A percentile compares a stretch with the other conserved stretches of the same genome.
Conservation (phyloP, 2,888 invertebrate genomes). For the Alcis repandata region DNA sequence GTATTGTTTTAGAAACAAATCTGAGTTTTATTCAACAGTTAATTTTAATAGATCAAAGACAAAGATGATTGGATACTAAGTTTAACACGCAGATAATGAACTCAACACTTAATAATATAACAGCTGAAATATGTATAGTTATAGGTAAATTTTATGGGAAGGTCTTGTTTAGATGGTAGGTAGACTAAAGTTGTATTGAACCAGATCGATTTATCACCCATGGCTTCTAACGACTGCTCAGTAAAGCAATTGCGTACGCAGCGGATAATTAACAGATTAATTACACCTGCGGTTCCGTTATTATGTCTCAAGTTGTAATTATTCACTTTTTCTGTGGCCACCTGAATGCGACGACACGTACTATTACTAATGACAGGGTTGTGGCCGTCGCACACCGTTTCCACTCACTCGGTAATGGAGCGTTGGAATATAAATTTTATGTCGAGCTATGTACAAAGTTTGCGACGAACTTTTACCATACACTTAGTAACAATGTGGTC, state of each 20-base stretch:
- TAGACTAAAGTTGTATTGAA: slow-evolving; percentile 1
- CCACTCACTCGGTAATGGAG: not conserved
- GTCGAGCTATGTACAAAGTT: too few relatives aligned
- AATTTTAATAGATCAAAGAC: too few relatives aligned
- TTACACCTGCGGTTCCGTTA: slow-evolving; percentile 45
- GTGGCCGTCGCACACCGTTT: slow-evolving; percentile 8
- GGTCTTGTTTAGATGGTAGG: too few relatives aligned
- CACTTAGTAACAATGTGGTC: too few relatives aligned
- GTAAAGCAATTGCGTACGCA: slow-evolving; percentile 24
- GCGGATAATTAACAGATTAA: slow-evolving; percentile 46
- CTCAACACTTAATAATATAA: too few relatives aligned
- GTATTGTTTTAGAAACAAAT: too few relatives aligned
- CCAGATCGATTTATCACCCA: slow-evolving; percentile 17
- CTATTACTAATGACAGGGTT: slow-evolving; percentile 15
- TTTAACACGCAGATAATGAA: too few relatives aligned
- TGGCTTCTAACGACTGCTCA: slow-evolving; percentile 12
- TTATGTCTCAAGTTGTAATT: slow-evolving; percentile 35
- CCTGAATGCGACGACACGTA: slow-evolving; percentile 21
- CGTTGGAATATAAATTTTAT: not conserved
- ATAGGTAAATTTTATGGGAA: not conserved
- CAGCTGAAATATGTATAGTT: not conserved
- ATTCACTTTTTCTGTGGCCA: slow-evolving; percentile 36
- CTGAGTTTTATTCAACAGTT: too few relatives aligned
- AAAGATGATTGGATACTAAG: too few relatives aligned
- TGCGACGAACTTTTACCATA: not conserved